Evolutionary conservation across 2,888 invertebrate species (phyloP).

Genomic region (Chloroclysta siterata): DNA sequence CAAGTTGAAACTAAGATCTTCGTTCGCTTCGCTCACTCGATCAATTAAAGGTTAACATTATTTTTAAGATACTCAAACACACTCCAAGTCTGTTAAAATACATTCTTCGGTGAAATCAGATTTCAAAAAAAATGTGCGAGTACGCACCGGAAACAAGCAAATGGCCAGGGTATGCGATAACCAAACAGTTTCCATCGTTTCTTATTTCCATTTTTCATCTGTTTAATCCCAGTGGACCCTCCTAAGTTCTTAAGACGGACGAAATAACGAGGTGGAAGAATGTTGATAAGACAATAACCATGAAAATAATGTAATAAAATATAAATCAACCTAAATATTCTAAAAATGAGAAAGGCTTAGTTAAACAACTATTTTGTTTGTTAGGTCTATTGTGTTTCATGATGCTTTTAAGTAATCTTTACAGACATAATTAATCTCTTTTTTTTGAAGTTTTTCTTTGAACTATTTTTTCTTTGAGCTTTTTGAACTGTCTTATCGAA

Average conservation of each 20-base stretch:
- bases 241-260: background rate
- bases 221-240: constrained; percentile 1
- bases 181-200: background rate
- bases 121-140: background rate
- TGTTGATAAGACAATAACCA: background rate
- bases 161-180: background rate
- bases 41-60: no score
- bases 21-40: no score
- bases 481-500: no score
- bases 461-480: no score
- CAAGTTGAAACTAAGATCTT: no score
- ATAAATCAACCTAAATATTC: background rate
- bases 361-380: background rate
- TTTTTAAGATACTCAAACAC: no score
- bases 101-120: no score
- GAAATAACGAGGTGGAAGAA: background rate
- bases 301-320: background rate
- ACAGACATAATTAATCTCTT: no score
- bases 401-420: no score
- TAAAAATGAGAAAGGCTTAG: background rate
- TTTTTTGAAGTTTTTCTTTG: no score
- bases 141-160: background rate
- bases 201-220: background rate
- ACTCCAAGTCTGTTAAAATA: no score
- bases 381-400: background rate